Conservation (phyloP, 1,140 invertebrate species). For the Zelostemma sp. region DNA sequence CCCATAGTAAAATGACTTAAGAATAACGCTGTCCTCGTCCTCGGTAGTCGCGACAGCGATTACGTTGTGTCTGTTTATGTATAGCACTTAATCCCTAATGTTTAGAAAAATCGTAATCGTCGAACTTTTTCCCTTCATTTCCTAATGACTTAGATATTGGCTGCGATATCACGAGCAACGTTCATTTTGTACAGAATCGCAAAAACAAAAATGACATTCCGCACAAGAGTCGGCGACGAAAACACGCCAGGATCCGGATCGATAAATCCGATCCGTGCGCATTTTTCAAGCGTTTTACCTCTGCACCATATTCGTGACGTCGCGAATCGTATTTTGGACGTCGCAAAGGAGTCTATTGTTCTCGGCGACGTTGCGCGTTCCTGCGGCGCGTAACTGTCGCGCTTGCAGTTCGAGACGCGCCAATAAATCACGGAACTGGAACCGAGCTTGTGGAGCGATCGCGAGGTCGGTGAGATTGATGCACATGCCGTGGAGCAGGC, state of each 20-base stretch:
- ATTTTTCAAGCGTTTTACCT: no score
- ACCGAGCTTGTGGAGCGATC: constrained; percentile 87
- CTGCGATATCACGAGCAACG: constrained; percentile 15
- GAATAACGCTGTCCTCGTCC: constrained; percentile 38
- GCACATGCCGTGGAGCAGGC: constrained; percentile 83
- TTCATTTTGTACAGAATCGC: neutral
- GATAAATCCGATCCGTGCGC: no score
- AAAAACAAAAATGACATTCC: no score
- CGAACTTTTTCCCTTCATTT: constrained; percentile 25
- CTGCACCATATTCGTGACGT: constrained; percentile 84
- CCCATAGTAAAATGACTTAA: constrained; percentile 62
- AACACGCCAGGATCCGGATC: neutral
- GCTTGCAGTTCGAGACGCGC: constrained; percentile 85
- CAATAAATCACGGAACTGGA: constrained; percentile 89
- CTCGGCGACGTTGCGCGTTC: constrained; percentile 78
- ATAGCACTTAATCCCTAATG: constrained; percentile 32
- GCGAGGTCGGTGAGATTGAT: constrained; percentile 78
- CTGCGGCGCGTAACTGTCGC: constrained; percentile 79
- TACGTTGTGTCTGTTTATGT: constrained; percentile 35
- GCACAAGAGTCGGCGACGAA: neutral
- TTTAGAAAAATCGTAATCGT: constrained; percentile 35
- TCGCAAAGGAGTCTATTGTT: constrained; percentile 79
- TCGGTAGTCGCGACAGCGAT: constrained; percentile 36
- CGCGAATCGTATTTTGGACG: constrained; percentile 84
- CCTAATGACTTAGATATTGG: constrained; percentile 60